Conservation (phyloP, 2,888 invertebrate genomes). For the Ichneumon xanthorius region DNA sequence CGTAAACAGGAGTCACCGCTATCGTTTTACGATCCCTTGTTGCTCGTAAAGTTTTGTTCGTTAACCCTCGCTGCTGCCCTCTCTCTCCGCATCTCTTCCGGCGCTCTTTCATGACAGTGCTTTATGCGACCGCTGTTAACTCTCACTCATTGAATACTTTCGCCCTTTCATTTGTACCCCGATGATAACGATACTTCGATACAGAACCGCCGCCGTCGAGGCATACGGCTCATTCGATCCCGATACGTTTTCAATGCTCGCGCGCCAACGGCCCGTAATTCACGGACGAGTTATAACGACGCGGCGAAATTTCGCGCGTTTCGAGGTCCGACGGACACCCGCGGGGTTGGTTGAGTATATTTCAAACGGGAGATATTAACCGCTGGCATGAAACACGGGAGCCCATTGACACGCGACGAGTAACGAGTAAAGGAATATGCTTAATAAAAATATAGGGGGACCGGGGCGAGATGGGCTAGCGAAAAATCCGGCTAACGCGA, state of each 20-base stretch:
- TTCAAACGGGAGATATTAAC: constrained; percentile 6
- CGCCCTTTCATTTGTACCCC: constrained; percentile 9
- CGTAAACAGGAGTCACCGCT: constrained; percentile 45
- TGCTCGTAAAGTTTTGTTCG: constrained; percentile 47
- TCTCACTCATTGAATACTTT: constrained; percentile 14
- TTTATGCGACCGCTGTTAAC: constrained; percentile 9
- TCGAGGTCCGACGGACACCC: not conserved
- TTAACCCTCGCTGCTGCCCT: constrained; percentile 14
- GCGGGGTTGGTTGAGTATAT: constrained; percentile 4
- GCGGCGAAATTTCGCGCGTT: constrained; percentile 26
- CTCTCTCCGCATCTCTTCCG: not conserved
- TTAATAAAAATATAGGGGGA: not conserved
- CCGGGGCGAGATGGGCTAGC: no score
- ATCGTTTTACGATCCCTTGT: constrained; percentile 51
- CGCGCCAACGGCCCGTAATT: constrained; percentile 54
- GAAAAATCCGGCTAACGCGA: no score
- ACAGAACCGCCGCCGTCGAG: not conserved
- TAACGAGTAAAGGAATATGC: not conserved
- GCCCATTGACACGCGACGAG: not conserved
- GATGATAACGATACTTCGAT: constrained; percentile 44
- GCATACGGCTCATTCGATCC: constrained; percentile 39
- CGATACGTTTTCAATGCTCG: constrained; percentile 24
- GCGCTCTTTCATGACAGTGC: not conserved
- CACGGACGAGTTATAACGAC: constrained; percentile 53
- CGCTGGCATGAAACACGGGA: not conserved